Percentiles rank a stretch among this genome's conserved stretches.
Evolutionary conservation across 2,797 vertebrate species (phyloP).

Genomic region (Sphenodon punctatus): DNA sequence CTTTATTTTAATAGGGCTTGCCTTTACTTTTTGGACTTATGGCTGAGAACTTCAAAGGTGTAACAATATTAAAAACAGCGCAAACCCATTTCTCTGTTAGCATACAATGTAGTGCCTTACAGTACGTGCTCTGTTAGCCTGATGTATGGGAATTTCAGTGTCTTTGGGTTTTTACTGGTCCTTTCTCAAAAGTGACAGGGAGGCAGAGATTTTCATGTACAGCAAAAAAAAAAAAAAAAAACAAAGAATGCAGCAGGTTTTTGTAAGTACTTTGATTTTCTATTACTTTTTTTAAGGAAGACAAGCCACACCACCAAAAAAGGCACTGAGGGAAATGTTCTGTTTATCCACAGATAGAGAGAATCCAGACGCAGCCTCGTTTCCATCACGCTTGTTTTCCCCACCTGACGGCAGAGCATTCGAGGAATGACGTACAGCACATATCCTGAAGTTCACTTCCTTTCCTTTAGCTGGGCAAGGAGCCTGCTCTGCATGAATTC

Average conservation of each 20-base stretch:
- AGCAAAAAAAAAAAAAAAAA: no score
- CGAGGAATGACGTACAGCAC: conserved; percentile 12
- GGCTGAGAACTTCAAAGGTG: background rate
- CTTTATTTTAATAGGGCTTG: fast-evolving
- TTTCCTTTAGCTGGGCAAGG: conserved; percentile 29
- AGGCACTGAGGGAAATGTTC: background rate
- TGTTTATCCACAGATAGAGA: conserved; percentile 28
- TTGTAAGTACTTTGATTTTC: conserved; percentile 8
- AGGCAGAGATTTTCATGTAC: background rate
- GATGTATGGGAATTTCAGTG: conserved; percentile 35
- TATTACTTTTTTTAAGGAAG: no score
- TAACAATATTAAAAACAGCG: background rate
- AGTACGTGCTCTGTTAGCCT: background rate
- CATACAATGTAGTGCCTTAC: background rate
- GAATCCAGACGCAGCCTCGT: background rate
- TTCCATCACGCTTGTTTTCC: background rate
- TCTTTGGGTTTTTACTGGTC: conserved; percentile 48
- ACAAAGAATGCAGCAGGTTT: background rate
- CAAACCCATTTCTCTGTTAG: background rate
- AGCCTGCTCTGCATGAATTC: conserved; percentile 11
- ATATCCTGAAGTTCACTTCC: conserved; percentile 56
- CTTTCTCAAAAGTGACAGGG: conserved; percentile 14
- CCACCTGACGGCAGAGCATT: conserved; percentile 37
- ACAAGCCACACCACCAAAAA: background rate
- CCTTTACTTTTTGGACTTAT: background rate